These are phyloP conservation scores for Autographa pulchrina DNA, from an alignment of 2,888 invertebrate genomes.

Conservation along the genomic window DNA sequence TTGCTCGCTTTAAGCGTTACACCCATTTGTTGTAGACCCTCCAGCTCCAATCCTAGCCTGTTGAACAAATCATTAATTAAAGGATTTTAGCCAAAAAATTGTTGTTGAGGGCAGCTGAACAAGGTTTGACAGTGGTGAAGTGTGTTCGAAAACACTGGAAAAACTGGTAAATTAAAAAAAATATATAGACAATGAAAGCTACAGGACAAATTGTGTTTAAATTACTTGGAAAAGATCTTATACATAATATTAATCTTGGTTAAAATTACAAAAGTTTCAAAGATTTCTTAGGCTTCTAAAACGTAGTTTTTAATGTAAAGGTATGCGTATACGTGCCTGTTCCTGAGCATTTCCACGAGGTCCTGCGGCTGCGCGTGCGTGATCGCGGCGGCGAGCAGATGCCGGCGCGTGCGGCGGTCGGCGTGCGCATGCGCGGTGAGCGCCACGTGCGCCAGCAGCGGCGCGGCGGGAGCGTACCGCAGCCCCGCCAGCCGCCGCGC, in stretches of 20 bases:
- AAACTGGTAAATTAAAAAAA: too few species aligned
- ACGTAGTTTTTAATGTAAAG: too few species aligned
- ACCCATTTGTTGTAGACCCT: slow-evolving; percentile 75
- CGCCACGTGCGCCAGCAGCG: slow-evolving; percentile 69
- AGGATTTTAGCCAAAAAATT: not conserved
- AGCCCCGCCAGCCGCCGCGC: slow-evolving; percentile 67
- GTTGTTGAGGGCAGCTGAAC: too few species aligned
- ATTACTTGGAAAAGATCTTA: too few species aligned
- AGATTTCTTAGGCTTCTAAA: too few species aligned
- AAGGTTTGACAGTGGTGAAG: too few species aligned
- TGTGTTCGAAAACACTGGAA: too few species aligned
- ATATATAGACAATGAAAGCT: too few species aligned
- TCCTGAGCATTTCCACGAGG: slow-evolving; percentile 66
- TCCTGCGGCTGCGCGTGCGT: slow-evolving; percentile 54
- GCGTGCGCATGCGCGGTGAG: slow-evolving; percentile 69
- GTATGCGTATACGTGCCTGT: slow-evolving; percentile 56
- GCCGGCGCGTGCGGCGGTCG: slow-evolving; percentile 65
- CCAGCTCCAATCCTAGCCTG: slow-evolving; percentile 76
- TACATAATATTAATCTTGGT: too few species aligned
- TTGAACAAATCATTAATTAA: not conserved
- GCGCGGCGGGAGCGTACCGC: slow-evolving; percentile 64
- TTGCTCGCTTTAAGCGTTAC: slow-evolving; percentile 68
- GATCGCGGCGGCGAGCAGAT: slow-evolving; percentile 74
- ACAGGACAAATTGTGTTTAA: too few species aligned
- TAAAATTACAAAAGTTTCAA: too few species aligned